Evolutionary conservation across 1,140 invertebrate genomes (phyloP).

Genomic region (Temnothorax longispinosus): DNA sequence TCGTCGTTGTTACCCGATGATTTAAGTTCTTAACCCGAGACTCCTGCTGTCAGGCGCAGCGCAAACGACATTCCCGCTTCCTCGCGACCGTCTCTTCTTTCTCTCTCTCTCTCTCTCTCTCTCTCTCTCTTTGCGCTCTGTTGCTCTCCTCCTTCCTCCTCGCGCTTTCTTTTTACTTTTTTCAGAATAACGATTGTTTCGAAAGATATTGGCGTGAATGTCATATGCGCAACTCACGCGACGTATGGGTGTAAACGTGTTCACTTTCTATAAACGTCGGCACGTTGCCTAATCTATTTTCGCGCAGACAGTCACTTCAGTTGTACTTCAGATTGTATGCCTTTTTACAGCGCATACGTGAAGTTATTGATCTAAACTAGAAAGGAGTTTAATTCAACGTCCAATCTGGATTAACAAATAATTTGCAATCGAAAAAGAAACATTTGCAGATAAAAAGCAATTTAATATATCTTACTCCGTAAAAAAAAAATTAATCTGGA

Average conservation of each 20-base stretch:
- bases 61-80: conserved; percentile 75
- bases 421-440: background rate
- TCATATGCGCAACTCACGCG: conserved; percentile 18
- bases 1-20: conserved; percentile 77
- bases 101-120: background rate
- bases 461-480: background rate
- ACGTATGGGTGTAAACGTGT: conserved; percentile 31
- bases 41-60: conserved; percentile 79
- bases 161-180: background rate
- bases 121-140: background rate
- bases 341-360: conserved; percentile 2
- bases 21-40: conserved; percentile 76
- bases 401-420: background rate
- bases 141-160: conserved; percentile 5
- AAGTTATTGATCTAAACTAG: conserved; percentile 14
- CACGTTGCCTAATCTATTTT: conserved; percentile 34
- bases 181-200: conserved; percentile 63
- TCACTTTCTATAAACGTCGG: conserved; percentile 46
- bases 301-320: conserved; percentile 20
- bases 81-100: conserved; percentile 39
- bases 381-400: conserved; percentile 7
- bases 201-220: conserved; percentile 54
- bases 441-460: too few relatives aligned
- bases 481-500: background rate
- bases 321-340: background rate